Conservation (phyloP, 2,888 invertebrate species). For the Nomada lathburiana region DNA sequence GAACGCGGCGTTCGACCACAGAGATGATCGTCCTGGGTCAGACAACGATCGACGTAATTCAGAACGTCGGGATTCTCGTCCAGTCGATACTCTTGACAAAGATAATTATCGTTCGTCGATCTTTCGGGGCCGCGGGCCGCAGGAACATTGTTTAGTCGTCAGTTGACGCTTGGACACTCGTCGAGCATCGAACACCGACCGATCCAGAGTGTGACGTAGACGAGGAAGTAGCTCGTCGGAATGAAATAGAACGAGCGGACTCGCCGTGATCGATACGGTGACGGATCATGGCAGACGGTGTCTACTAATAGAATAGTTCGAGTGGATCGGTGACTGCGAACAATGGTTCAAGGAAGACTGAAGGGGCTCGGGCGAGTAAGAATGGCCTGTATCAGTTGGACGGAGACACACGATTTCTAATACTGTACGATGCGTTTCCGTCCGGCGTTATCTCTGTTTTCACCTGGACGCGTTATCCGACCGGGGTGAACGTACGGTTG, state of each 20-base stretch:
- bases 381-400: not conserved
- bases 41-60: not conserved
- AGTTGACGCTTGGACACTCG: conserved; percentile 53
- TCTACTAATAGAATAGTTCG: not conserved
- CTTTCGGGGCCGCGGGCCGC: conserved; percentile 7
- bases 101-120: not conserved
- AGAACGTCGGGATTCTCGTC: not conserved
- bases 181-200: conserved; percentile 6
- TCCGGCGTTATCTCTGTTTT: conserved; percentile 9
- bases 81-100: not conserved
- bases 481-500: conserved; percentile 38
- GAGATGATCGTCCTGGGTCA: not conserved
- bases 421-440: not conserved
- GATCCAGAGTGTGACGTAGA: conserved; percentile 36
- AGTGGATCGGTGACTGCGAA: conserved; percentile 27
- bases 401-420: conserved; percentile 11
- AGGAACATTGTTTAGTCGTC: conserved; percentile 31
- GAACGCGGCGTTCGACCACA: not conserved
- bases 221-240: conserved; percentile 19
- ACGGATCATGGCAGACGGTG: conserved; percentile 3
- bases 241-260: not conserved
- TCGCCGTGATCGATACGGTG: not conserved
- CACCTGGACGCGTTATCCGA: conserved; percentile 9
- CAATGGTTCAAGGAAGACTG: conserved; percentile 38
- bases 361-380: not conserved